Conservation (phyloP, 2,888 invertebrate species). For the Ennomos erosarius region DNA sequence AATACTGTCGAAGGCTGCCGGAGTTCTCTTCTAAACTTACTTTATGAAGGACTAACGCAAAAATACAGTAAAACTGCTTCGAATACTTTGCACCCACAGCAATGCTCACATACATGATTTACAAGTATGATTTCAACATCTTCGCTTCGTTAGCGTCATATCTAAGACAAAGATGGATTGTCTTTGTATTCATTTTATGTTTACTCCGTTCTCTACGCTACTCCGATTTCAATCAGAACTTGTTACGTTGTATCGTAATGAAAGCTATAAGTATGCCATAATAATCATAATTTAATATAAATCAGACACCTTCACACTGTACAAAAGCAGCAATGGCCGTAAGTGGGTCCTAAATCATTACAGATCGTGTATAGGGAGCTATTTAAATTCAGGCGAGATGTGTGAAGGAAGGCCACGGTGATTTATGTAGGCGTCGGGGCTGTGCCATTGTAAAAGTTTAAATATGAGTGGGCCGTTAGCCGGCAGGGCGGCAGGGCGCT, state of each 20-base stretch:
- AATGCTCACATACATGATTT: conserved; percentile 20
- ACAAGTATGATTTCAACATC: conserved; percentile 25
- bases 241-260: conserved; percentile 29
- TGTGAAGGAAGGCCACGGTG: conserved; percentile 73
- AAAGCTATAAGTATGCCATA: conserved; percentile 35
- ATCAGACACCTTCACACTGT: conserved; percentile 50
- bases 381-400: conserved; percentile 78
- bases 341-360: conserved; percentile 70
- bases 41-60: conserved; percentile 6
- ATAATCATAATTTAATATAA: conserved; percentile 46
- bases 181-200: conserved; percentile 19
- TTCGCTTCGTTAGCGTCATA: conserved; percentile 25
- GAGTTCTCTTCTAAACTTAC: conserved; percentile 17
- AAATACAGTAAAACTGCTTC: neutral
- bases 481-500: conserved; percentile 35
- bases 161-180: conserved; percentile 18
- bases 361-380: conserved; percentile 70
- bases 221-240: conserved; percentile 19
- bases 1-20: conserved; percentile 29
- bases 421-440: conserved; percentile 71
- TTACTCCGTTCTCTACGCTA: conserved; percentile 5
- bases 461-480: conserved; percentile 64
- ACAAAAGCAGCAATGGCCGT: conserved; percentile 51
- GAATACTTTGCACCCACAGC: neutral
- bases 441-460: conserved; percentile 76